Evolutionary conservation across 2,113 vertebrate genomes (phyloP).

Genomic region (Cepphus grylle): DNA sequence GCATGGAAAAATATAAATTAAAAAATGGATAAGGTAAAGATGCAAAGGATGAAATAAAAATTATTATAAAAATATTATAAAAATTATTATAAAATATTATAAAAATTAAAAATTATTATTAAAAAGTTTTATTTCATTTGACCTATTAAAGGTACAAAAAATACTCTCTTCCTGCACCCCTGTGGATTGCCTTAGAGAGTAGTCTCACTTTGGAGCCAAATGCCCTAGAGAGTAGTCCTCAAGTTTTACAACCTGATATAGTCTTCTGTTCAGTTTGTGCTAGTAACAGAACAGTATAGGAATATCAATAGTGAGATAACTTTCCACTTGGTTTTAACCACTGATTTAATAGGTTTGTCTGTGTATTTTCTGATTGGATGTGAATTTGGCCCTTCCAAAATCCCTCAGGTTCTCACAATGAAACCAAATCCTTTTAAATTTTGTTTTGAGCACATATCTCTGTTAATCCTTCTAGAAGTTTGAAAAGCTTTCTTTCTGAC

Average conservation of each 20-base stretch:
- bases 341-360: not conserved
- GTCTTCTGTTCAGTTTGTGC: not conserved
- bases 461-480: not conserved
- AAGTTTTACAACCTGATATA: not conserved
- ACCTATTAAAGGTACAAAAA: not conserved
- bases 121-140: not conserved
- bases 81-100: too few species aligned
- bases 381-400: not conserved
- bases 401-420: not conserved
- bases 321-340: not conserved
- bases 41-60: not conserved
- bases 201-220: not conserved
- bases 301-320: not conserved
- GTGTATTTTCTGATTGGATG: not conserved
- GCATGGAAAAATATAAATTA: not conserved
- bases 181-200: not conserved
- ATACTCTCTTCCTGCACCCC: not conserved
- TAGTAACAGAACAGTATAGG: not conserved
- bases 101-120: too few species aligned
- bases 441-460: not conserved
- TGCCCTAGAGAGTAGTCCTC: not conserved
- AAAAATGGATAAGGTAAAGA: not conserved
- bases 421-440: not conserved
- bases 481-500: not conserved
- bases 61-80: too few species aligned